Base-by-base conservation (phyloP, 1,140 invertebrate species). In the Lepidostoma basale region DNA sequence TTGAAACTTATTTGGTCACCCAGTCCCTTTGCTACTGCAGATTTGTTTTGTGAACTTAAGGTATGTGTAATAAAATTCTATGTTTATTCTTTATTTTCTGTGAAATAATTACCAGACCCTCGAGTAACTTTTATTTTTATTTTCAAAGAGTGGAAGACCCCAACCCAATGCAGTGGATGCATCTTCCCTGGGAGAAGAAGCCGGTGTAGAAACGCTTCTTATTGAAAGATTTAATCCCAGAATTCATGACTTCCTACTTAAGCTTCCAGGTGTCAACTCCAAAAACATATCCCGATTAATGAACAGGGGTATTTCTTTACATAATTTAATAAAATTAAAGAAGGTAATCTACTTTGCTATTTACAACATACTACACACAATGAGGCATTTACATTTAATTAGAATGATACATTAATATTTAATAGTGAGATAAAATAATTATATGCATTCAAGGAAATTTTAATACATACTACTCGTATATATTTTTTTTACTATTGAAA, bases 1-100 rank as follows among this genome's bases (percentile, higher is more conserved):
- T 83, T 99, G 23, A 89, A 94, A 70, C 82, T 98, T 5, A 89
- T 99, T 10, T 99, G 97, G 97, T 98, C 95, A 28, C 94, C 94
- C 3, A 96, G 91, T 79, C 95, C 97, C 0, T 93, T 95, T 80
- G 95, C 95, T 16, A 96, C 95, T 14, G 94, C 96, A 0, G 95
- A 98, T 84, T 81, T 98, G 26, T 98, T 99, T 82, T 93, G 97
- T 77, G 92, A 95, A 80, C 79, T 94, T 6, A 94, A 92, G 82
- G 86, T 88, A n/a, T n/a, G n/a, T n/a, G n/a, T n/a, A n/a, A n/a
- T n/a, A 64, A 36, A 16, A 16, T 14, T 47, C 9, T 56, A 30
- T 33, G 6, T 56, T 30, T 45, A 2, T 20, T 3, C 1, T 3
- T 45, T 2, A 2, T 45, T 14, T 45, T 45, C 18, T 18, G 1